A percentile compares a stretch with the other conserved stretches of the same genome.
Conservation (phyloP, 1,140 invertebrate genomes). For the Eriosoma lanigerum region DNA sequence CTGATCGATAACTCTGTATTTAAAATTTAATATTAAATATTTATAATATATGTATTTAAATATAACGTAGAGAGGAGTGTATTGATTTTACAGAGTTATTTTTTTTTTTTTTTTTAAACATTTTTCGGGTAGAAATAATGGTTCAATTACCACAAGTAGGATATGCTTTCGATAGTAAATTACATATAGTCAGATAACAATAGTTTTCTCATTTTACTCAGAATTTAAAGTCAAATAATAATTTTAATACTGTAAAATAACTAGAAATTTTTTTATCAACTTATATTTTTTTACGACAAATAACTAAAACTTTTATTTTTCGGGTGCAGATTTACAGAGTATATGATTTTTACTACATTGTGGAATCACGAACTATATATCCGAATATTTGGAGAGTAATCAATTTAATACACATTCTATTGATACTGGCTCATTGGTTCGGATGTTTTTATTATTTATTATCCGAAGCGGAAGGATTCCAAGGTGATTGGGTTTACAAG, state of each 20-base stretch:
- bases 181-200: not conserved
- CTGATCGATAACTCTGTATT: no score
- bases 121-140: no score
- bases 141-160: no score
- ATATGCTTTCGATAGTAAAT: no score
- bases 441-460: constrained; percentile 95
- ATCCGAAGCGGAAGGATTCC: constrained; percentile 77
- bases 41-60: no score
- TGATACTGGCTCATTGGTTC: constrained; percentile 95
- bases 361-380: constrained; percentile 91
- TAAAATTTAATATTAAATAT: no score
- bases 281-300: no score
- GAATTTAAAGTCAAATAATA: not conserved
- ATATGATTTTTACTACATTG: constrained; percentile 92
- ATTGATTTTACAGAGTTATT: no score
- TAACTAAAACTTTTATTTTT: no score
- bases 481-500: constrained; percentile 90
- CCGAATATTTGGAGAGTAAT: constrained; percentile 95
- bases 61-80: no score
- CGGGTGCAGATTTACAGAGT: constrained; percentile 77
- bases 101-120: no score
- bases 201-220: not conserved
- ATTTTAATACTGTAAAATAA: not conserved
- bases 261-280: no score
- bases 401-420: constrained; percentile 90